phyloP scores from a whole-genome alignment of 2,888 invertebrate species.

The Hyppa rectilinea region DNA sequence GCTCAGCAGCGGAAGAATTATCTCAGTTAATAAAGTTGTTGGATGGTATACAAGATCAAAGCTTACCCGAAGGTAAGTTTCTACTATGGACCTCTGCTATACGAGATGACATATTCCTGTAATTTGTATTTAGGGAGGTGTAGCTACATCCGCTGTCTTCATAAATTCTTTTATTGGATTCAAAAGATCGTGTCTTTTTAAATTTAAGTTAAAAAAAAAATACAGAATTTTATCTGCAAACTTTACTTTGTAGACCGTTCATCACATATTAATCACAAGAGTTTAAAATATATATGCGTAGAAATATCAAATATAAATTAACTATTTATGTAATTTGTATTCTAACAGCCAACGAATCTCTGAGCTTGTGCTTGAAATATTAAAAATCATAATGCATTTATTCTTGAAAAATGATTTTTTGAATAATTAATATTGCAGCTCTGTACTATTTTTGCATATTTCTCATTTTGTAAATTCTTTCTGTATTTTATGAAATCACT shows the following conservation, averaged over 20 bases:
- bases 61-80: background rate
- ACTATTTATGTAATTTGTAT: constrained; percentile 3
- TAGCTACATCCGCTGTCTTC: no score
- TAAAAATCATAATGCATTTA: constrained; percentile 14
- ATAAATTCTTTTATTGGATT: background rate
- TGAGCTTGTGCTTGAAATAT: constrained; percentile 14
- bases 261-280: background rate
- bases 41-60: background rate
- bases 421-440: constrained; percentile 18
- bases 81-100: background rate
- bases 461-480: constrained; percentile 22
- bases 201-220: no score
- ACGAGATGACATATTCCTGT: background rate
- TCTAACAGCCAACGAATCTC: background rate
- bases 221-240: no score
- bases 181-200: background rate
- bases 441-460: constrained; percentile 6
- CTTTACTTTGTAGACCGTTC: background rate
- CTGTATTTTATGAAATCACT: background rate
- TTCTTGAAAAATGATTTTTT: constrained; percentile 4
- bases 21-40: background rate
- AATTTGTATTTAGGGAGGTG: no score
- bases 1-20: background rate
- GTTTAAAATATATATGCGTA: constrained; percentile 4
- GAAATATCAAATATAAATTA: constrained; percentile 6